Base-by-base conservation (phyloP, 2,113 vertebrate genomes). In the Oplegnathus fasciatus region DNA sequence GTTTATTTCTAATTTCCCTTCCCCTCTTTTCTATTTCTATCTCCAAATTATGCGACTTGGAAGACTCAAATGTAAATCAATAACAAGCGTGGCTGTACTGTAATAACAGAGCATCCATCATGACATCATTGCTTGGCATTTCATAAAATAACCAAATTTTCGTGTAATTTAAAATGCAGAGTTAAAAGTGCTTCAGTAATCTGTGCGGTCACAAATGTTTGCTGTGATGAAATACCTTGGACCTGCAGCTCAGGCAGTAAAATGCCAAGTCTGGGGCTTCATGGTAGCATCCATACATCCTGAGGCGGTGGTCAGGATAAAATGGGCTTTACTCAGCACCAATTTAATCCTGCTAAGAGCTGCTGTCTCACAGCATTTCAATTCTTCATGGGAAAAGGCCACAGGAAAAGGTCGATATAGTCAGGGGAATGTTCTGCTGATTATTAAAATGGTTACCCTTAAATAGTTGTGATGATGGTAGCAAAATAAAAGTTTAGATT, bases 301-400 rank as follows among this genome's bases (percentile, higher is more conserved):
- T 76, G 78, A 79, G 65, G 85, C 77, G 1, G 54, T 71, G 72
- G 84, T 89, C 86, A 80, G 88, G 86, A 80, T 86, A 55, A 89
- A 88, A 89, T 85, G 48, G 80, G 69, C 76, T 91, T 92, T 88
- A 85, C 92, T 89, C 88, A 88, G 88, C 88, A 89, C 62, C 81
- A 90, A 80, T 91, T 91, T 92, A 89, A 92, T 93, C 80, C 86
- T 67, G 81, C 86, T 90, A 87, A 87, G 84, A 90, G 89, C 84
- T 84, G 87, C 85, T 86, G 86, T 93, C 87, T 89, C 71, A 70
- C 83, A 86, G 79, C 70, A 67, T 87, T 87, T 88, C 86, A 90
- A 85, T 87, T 74, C 88, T 84, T 84, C 73, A 91, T 26, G 42
- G 82, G 57, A 46, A 89, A 85, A 86, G 93, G 86, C 84, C 86